Conservation (phyloP, 2,113 vertebrate species). For the Brienomyrus brachyistius region DNA sequence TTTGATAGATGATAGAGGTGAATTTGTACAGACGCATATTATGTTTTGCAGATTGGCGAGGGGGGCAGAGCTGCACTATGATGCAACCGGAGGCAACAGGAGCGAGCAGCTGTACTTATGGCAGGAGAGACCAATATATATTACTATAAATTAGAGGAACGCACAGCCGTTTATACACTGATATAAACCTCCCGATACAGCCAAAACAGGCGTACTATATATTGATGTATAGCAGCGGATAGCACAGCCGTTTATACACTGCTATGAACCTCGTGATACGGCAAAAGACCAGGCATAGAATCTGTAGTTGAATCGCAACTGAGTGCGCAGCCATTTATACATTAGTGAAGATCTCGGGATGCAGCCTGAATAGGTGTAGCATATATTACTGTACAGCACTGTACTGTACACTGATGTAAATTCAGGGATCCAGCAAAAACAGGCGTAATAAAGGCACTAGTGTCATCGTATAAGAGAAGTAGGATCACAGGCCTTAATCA, state of each 20-base stretch:
- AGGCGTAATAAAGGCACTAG: neutral
- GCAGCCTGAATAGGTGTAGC: neutral
- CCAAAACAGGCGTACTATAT: too few species aligned
- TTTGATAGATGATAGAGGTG: neutral
- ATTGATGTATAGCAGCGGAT: neutral
- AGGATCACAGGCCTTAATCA: neutral
- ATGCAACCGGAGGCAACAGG: constrained; percentile 64
- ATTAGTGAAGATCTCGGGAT: neutral
- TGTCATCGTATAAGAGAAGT: neutral
- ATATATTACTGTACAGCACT: too few species aligned
- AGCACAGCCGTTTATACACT: neutral
- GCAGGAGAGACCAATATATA: neutral
- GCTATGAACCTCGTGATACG: neutral
- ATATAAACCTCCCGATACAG: neutral
- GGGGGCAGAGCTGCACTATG: constrained; percentile 45
- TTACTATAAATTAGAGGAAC: neutral
- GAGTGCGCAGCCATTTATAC: neutral
- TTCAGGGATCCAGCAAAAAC: neutral
- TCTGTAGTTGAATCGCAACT: neutral
- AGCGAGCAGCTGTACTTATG: neutral
- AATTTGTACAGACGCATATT: neutral
- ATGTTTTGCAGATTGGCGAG: neutral
- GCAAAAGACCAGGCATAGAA: neutral
- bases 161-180: neutral
- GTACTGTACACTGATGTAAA: neutral